Base-by-base conservation (phyloP, 2,113 vertebrate species). In the Trogon melanurus region DNA sequence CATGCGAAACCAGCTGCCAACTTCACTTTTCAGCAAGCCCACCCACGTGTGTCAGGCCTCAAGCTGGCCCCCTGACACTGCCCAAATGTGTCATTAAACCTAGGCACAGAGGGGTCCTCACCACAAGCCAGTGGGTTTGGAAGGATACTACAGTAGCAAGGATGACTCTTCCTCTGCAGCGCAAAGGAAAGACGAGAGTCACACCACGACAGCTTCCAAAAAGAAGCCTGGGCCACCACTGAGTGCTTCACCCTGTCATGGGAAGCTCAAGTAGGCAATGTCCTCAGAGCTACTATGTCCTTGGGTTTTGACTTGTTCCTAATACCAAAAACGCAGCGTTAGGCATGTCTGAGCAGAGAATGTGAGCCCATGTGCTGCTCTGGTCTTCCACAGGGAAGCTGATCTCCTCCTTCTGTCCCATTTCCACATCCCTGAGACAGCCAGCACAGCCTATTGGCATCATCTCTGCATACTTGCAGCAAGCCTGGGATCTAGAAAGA, bases 61-160 rank as follows among this genome's bases (percentile, higher is more conserved):
- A 1, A 44, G 75, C 50, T 81, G 65, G 61, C 60, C 0, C 0
- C 32, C 27, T 2, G 20, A 27, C 58, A 57, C 5, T 45, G 38
- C 38, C 34, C 61, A 19, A 44, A 25, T 4, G 26, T 53, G 54
- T 34, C 47, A 27, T 47, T 48, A 79, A 64, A 57, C 5, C 50
- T 4, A 7, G 38, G 62, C 53, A 41, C 0, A 0, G 41, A 53
- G 56, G 30, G 58, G 9, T 85, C 26, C 27, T 23, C 1, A 3
- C 27, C 36, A 50, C 18, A 4, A 0, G 0, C 19, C 1, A 2
- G 10, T 16, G 36, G 30, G 16, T 50, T 45, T 70, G 56, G 48
- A 50, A 88, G 36, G 61, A 45, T 53, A 29, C 36, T 72, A 41
- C 2, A 1, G n/a, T 51, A 58, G 38, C 36, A 65, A 56, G 27